Evolutionary conservation across 2,888 invertebrate species (phyloP).

Genomic region (Acholoe squamosa): DNA sequence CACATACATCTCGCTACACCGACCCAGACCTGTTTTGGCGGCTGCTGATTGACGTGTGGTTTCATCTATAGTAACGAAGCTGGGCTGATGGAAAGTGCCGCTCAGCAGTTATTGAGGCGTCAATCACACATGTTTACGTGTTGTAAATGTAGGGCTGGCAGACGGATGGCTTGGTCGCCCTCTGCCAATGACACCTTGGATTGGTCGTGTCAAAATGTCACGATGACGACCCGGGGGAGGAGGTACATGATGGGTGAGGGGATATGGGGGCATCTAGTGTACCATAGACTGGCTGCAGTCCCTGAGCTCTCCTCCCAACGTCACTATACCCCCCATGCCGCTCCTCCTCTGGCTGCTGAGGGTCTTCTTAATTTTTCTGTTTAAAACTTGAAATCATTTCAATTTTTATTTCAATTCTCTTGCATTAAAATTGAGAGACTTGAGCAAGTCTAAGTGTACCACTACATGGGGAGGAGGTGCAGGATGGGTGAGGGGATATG

Average conservation of each 20-base stretch:
- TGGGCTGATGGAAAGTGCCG: background rate
- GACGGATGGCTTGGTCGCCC: background rate
- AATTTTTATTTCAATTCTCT: no score
- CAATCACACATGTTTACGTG: background rate
- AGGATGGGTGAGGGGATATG: no score
- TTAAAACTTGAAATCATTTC: no score
- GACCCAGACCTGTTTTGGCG: background rate
- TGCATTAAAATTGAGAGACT: no score
- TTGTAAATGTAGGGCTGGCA: background rate
- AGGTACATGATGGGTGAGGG: background rate
- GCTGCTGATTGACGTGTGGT: background rate
- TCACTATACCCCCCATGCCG: no score
- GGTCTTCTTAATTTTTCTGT: no score
- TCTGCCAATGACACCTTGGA: background rate
- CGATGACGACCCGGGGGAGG: background rate
- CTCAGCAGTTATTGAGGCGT: background rate
- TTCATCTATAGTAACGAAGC: constrained; percentile 2
- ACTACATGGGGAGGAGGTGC: no score
- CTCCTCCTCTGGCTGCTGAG: no score
- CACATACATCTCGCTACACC: background rate
- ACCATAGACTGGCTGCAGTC: no score
- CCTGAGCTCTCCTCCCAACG: no score
- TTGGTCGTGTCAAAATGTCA: background rate
- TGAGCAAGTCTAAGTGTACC: no score
- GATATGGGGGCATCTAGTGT: no score